Percentiles rank a stretch among this genome's conserved stretches.
These are phyloP conservation scores for Steromphala cineraria DNA, from an alignment of 2,888 invertebrate species.

Conservation along the genomic window DNA sequence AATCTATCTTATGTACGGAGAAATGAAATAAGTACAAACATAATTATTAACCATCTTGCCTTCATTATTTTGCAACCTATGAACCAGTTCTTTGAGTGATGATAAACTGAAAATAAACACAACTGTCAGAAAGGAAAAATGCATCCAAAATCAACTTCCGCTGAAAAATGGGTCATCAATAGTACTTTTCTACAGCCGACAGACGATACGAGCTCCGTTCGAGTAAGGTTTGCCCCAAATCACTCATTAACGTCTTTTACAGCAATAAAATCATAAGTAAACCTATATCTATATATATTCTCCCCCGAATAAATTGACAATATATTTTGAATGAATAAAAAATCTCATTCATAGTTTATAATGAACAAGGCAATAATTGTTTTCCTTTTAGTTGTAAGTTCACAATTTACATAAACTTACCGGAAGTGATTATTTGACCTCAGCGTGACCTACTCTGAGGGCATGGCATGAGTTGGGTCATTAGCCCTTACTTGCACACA, in stretches of 20 bases:
- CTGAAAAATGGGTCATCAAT: background rate
- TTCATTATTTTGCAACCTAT: background rate
- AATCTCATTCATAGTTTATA: background rate
- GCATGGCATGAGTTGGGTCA: background rate
- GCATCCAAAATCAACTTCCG: background rate
- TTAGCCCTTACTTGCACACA: no score
- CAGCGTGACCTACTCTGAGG: background rate
- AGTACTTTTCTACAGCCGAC: background rate
- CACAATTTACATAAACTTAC: background rate
- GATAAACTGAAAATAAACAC: background rate
- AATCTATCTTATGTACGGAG: no score
- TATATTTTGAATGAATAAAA: no score
- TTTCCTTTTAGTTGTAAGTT: background rate
- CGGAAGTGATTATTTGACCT: constrained; percentile 10
- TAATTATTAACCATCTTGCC: no score
- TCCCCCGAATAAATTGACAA: no score
- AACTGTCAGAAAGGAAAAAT: background rate
- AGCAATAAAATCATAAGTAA: no score
- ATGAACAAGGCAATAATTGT: background rate
- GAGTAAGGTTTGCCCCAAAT: background rate
- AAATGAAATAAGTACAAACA: no score
- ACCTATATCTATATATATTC: no score
- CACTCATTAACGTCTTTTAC: no score
- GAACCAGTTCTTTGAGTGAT: background rate
- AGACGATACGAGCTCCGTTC: background rate